Base-by-base conservation (phyloP, 2,113 vertebrate species). In the Datnioides undecimradiatus region DNA sequence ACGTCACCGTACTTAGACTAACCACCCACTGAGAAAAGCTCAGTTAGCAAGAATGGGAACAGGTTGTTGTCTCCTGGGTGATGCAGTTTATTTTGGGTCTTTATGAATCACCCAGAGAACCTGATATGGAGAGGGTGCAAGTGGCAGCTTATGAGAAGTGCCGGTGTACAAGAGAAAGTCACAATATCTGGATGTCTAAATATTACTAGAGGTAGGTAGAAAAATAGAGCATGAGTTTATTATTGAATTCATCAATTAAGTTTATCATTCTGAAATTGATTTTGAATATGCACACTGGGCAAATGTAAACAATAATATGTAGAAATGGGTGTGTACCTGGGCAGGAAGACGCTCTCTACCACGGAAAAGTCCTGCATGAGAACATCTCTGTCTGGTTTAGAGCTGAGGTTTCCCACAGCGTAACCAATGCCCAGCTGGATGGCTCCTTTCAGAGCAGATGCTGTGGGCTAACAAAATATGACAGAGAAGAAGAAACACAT, bases 331-430 rank as follows among this genome's bases (percentile, higher is more conserved):
- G 25, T 43, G 17, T 95, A 98, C 98, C 97, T 99, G 54, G 98
- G 98, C 55, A 99, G 92, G 92, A 97, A 99, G 27, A 97, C 96
- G 46, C 96, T 99, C 91, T 99, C 98, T 73, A 99, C 97, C 79
- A 99, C 95, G 16, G 98, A 99, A 88, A 99, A 99, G 80, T 99
- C 98, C 92, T 99, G 97, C 97, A 99, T 99, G 80, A 99, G 97
- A 57, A 99, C 97, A 93, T 99, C 98, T 92, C 98, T 91, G 89
- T 98, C 98, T 0, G 97, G 96, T 90, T 98, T 99, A 51, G 98
- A 99, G 65, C 96, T 98, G 71, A 97, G 96, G 83, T 97, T 99
- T 65, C 98, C 98, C 76, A 99, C 98, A 0, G 97, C 96, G 74
- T 99, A 99, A 25, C 97, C 96, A 76, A 99, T 99, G 80, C 97